Base-by-base conservation (phyloP, 2,888 invertebrate genomes). In the Trissolcus japonicus region DNA sequence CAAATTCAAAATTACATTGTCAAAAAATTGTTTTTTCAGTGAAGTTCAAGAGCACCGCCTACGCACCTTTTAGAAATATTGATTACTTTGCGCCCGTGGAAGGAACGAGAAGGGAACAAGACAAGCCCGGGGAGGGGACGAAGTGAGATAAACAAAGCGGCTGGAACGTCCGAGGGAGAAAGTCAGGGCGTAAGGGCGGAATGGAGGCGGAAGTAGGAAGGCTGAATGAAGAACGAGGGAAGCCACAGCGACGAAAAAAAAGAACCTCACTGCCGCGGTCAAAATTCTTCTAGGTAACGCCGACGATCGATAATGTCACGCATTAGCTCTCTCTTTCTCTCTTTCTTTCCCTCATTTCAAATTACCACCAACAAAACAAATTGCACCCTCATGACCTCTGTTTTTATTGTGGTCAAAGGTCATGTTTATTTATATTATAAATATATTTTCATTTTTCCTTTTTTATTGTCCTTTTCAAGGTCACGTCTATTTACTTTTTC, bases 21-120 rank as follows among this genome's bases (percentile, higher is more conserved):
- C 16, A 0, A 21, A 74, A 75, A 75, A 68, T 63, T 62, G 59
- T 62, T 66, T 68, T 57, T 67, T 67, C 41, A 73, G 78, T 81
- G 81, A 82, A 81, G 80, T 78, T 73, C 82, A 81, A 80, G 78
- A 79, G 80, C 81, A 81, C 84, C 84, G 81, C 84, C 85, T 83
- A 84, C 85, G 83, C 84, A 85, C 83, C 85, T 83, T 84, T 79
- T 81, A 83, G 82, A 86, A 86, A 87, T 88, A 87, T 87, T 88
- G 88, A 88, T 87, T 86, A 87, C 86, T 86, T 85, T 83, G 82
- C 81, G 82, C 81, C 82, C 75, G 82, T 78, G 80, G 82, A 80
- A 83, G 80, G 82, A 82, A 80, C 77, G 78, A 76, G 60, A 71
- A 68, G 71, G 69, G 75, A 78, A 76, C 67, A 69, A 75, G 78